These are phyloP conservation scores for Platalea minor DNA, from an alignment of 2,797 vertebrate genomes.

Conservation along the genomic window DNA sequence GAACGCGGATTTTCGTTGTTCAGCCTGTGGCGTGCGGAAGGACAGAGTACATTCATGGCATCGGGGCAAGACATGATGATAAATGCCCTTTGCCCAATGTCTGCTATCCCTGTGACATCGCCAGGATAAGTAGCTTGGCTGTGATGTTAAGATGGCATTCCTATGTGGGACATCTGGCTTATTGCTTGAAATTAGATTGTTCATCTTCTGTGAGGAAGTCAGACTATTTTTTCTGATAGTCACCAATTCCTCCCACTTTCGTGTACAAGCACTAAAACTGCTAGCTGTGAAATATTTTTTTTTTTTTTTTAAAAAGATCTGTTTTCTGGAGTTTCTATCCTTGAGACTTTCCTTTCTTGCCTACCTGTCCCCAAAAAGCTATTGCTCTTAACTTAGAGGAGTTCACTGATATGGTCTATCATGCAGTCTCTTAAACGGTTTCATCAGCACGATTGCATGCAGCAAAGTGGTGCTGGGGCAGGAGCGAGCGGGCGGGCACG, in stretches of 20 bases:
- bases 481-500: rapidly evolving
- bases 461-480: rapidly evolving
- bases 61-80: too few relatives aligned
- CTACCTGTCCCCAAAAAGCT: neutral
- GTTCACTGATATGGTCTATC: rapidly evolving
- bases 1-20: rapidly evolving
- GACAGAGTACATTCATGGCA: rapidly evolving
- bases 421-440: rapidly evolving
- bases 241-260: neutral
- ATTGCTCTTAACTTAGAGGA: neutral
- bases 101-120: neutral
- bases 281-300: neutral
- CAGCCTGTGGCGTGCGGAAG: neutral
- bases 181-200: neutral
- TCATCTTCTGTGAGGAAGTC: neutral
- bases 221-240: neutral
- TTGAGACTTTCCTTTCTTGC: neutral
- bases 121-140: neutral
- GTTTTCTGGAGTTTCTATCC: neutral
- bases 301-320: too few relatives aligned
- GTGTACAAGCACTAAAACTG: neutral
- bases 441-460: rapidly evolving
- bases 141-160: neutral
- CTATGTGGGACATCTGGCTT: neutral
- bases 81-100: neutral